Base-by-base conservation (phyloP, 2,113 vertebrate species). In the Gallinago undulata region DNA sequence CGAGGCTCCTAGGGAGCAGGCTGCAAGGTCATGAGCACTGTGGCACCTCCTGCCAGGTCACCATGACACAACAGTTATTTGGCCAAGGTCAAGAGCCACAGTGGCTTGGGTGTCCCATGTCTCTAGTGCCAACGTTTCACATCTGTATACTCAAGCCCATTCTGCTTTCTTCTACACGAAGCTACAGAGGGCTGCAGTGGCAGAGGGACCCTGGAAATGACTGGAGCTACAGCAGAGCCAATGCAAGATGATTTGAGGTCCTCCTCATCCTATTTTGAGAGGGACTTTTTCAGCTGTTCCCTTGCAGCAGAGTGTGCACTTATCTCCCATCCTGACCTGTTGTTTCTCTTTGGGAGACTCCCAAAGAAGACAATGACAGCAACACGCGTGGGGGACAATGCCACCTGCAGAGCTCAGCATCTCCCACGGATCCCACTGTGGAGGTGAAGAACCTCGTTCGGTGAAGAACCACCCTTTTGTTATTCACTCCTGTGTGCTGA, bases 351-450 rank as follows among this genome's bases (percentile, higher is more conserved):
- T 30, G 24, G 47, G 62, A 43, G 11, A 79, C 1, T 39, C 27
- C 31, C 8, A 1, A 47, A 77, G 17, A 33, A 57, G 53, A 60
- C 19, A 30, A n/a, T 8, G 73, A 35, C 43, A 72, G 30, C 37
- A 53, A 8, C 31, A 39, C 0, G 0, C 6, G 2, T 1, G 7
- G 39, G 53, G 48, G 24, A 62, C 48, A 48, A 7, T 0, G 2
- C 27, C 11, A 22, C 21, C 33, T 37, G 10, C 0, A 0, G 53
- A 68, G 35, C 67, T 76, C 63, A 90, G 50, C 75, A 24, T 23
- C 27, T 45, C 72, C 72, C 56, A 9, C 7, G 72, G 41, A 30
- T 25, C 31, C 39, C 68, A 22, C 35, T 4, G 0, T 0, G 2
- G 45, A 56, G 37, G 19, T 33, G 33, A 69, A 25, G 5, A 62